phyloP scores from a whole-genome alignment of 2,113 vertebrate species.

The Meriones unguiculatus region DNA sequence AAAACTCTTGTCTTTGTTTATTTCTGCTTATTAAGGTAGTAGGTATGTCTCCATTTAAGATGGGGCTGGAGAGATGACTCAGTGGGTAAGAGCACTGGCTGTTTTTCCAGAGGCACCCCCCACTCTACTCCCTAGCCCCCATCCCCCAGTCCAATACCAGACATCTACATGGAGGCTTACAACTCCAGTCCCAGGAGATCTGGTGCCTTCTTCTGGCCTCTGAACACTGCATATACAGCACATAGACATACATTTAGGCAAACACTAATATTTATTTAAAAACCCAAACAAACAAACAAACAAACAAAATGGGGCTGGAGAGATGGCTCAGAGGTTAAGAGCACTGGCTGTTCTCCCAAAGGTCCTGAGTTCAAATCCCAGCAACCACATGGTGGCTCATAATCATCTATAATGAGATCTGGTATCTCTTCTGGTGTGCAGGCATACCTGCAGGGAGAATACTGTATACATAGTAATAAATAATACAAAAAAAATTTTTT shows the following conservation, averaged over 20 bases:
- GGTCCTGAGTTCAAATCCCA: no score
- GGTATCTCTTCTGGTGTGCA: no score
- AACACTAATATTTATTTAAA: neutral
- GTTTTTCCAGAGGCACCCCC: neutral
- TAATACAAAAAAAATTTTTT: neutral
- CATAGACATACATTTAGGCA: neutral
- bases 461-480: no score
- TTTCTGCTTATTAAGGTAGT: neutral
- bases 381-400: no score
- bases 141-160: neutral
- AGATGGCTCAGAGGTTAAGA: no score
- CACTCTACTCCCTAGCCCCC: no score
- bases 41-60: neutral
- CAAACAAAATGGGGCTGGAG: no score
- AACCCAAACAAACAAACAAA: no score
- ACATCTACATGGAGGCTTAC: neutral
- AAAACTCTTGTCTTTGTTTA: neutral
- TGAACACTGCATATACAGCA: neutral
- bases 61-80: neutral
- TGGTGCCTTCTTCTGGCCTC: neutral
- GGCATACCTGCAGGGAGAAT: no score
- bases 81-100: neutral
- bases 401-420: no score
- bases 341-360: no score
- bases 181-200: neutral